phyloP scores from a whole-genome alignment of 2,888 invertebrate species.

The Cyrtodaria siliqua region DNA sequence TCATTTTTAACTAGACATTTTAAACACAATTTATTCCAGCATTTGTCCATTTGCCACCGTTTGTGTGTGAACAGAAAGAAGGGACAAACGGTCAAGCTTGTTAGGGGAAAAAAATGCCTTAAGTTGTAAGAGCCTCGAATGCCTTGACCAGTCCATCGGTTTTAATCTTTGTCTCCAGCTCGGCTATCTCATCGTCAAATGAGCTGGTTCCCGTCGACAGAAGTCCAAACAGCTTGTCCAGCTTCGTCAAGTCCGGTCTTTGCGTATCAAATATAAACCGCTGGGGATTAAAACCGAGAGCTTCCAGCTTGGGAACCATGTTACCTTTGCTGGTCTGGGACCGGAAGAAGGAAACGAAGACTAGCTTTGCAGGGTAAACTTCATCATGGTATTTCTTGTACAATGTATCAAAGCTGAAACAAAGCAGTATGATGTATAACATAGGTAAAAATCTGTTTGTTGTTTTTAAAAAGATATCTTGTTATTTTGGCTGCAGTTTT shows the following conservation, averaged over 20 bases:
- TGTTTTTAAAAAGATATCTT: no score
- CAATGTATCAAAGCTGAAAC: constrained; percentile 78
- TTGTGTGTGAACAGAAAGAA: no score
- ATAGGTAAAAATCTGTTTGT: no score
- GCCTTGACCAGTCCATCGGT: constrained; percentile 63
- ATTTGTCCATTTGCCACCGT: no score
- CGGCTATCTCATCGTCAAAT: constrained; percentile 74
- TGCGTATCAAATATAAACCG: constrained; percentile 80
- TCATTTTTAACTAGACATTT: no score
- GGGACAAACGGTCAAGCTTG: no score
- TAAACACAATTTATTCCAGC: no score
- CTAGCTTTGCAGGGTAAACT: constrained; percentile 83
- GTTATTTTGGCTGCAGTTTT: no score
- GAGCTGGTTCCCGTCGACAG: constrained; percentile 77
- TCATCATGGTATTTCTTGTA: constrained; percentile 83
- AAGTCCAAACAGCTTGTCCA: constrained; percentile 84
- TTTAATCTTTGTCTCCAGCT: constrained; percentile 66
- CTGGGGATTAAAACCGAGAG: constrained; percentile 73
- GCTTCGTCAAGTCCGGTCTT: constrained; percentile 85
- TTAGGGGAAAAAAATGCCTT: no score
- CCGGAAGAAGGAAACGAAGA: constrained; percentile 85
- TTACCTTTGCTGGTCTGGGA: constrained; percentile 81
- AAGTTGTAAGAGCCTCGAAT: constrained; percentile 35
- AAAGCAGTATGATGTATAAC: no score
- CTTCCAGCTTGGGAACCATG: constrained; percentile 79